phyloP scores from a whole-genome alignment of 1,140 invertebrate species.

The Trichonephila inaurata region DNA sequence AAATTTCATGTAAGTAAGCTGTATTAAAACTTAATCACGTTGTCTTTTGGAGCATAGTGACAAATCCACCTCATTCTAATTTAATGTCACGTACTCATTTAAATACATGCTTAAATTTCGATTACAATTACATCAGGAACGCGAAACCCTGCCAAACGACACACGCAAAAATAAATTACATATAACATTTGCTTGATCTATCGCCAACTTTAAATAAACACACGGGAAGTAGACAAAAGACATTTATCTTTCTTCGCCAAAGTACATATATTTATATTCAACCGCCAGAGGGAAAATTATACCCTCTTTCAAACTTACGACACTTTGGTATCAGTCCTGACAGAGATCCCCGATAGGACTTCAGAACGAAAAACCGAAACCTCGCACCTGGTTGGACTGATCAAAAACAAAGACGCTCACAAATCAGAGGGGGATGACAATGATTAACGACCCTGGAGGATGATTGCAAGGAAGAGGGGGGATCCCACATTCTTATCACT shows the following conservation, averaged over 20 bases:
- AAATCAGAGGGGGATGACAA: conserved; percentile 33
- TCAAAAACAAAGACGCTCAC: conserved; percentile 30
- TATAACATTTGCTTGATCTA: not conserved
- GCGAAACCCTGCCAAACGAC: not conserved
- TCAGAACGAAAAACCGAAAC: not conserved
- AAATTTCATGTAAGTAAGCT: not conserved
- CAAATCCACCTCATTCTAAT: too few species aligned
- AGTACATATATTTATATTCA: conserved; percentile 28
- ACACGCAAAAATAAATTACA: not conserved
- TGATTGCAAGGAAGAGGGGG: conserved; percentile 5
- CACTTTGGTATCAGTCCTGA: not conserved
- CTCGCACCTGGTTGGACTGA: conserved; percentile 33
- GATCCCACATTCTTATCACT: conserved; percentile 37
- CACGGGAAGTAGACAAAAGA: not conserved
- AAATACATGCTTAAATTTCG: not conserved
- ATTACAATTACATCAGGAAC: not conserved
- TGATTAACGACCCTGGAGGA: conserved; percentile 61
- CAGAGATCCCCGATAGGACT: conserved; percentile 17
- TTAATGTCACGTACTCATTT: too few species aligned
- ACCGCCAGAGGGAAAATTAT: conserved; percentile 22
- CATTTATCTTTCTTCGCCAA: not conserved
- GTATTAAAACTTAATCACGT: not conserved
- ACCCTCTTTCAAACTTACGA: conserved; percentile 7
- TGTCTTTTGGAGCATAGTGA: not conserved
- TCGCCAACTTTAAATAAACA: conserved; percentile 6